Base-by-base conservation (phyloP, 1,140 invertebrate genomes). In the Eulimnadia texana region DNA sequence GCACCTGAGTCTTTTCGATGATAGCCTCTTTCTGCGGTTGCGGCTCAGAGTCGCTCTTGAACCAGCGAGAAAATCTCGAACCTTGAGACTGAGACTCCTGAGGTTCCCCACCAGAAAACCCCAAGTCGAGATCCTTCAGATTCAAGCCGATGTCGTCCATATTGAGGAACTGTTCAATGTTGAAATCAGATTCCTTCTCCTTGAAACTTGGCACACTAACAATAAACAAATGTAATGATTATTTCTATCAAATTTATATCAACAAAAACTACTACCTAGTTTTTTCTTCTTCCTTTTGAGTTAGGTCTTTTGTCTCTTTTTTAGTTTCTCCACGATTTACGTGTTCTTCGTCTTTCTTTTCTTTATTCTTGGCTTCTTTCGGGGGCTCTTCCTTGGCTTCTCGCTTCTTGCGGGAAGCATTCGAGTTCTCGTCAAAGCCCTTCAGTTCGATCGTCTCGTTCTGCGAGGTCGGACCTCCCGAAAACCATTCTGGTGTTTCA, bases 391-490 rank as follows among this genome's bases (percentile, higher is more conserved):
- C 24, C 50, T 66, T 66, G 19, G 51, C 59, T 25, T 56, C 62
- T 63, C 67, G 64, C 19, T 57, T 52, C 52, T 66, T 61, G 42
- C 63, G 49, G 22, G 53, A 50, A 24, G 24, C 53, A 42, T 64
- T 29, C 23, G 50, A 25, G 61, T 57, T 47, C 28, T 90, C 87
- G 50, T 93, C 90, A 75, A 95, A 96, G 3, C 92, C 92, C 60
- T 84, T 81, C 55, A 95, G 74, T 71, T 95, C 92, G 62, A 96
- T 95, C n/a, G 87, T 92, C 66, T 95, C 92, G 65, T 84, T 79
- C 68, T 93, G 88, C 53, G 89, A 93, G 56, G 85, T 87, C 28
- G 91, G 91, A 33, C 90, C 91, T 55, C 82, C 85, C 69, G 84
- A 88, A 70, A 90, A 91, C 77, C 77, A 79, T 66, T 78, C 77